Conservation (phyloP, 2,888 invertebrate genomes). For the Cryptocephalus moraei region DNA sequence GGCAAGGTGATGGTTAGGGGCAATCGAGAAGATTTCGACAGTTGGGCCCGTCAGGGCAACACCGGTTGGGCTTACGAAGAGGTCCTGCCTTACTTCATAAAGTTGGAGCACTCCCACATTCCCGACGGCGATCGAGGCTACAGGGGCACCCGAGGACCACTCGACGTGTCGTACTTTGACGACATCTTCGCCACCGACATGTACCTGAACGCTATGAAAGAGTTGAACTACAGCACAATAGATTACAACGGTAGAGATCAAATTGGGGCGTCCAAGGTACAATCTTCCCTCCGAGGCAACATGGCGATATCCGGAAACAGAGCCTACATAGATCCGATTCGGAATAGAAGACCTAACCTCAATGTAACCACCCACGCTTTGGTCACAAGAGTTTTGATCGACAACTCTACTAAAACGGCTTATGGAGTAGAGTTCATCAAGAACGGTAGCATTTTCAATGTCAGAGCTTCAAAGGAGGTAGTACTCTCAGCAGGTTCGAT, state of each 20-base stretch:
- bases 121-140: not conserved
- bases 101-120: conserved; percentile 54
- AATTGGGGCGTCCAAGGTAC: conserved; percentile 26
- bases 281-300: conserved; percentile 68
- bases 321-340: conserved; percentile 25
- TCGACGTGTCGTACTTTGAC: not conserved
- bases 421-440: conserved; percentile 66
- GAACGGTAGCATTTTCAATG: conserved; percentile 52
- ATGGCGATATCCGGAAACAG: conserved; percentile 52
- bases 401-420: conserved; percentile 50
- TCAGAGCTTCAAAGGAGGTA: conserved; percentile 64
- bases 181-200: conserved; percentile 21
- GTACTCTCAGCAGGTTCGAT: conserved; percentile 82
- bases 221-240: conserved; percentile 65
- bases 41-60: conserved; percentile 69
- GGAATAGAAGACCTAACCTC: conserved; percentile 51
- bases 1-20: conserved; percentile 80
- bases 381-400: conserved; percentile 60
- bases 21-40: conserved; percentile 65
- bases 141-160: not conserved
- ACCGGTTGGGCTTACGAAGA: conserved; percentile 78
- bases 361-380: conserved; percentile 67
- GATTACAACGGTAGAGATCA: conserved; percentile 61
- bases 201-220: conserved; percentile 64
- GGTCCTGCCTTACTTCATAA: conserved; percentile 73